phyloP scores from a whole-genome alignment of 2,113 vertebrate species.

The Lophochroa leadbeateri region DNA sequence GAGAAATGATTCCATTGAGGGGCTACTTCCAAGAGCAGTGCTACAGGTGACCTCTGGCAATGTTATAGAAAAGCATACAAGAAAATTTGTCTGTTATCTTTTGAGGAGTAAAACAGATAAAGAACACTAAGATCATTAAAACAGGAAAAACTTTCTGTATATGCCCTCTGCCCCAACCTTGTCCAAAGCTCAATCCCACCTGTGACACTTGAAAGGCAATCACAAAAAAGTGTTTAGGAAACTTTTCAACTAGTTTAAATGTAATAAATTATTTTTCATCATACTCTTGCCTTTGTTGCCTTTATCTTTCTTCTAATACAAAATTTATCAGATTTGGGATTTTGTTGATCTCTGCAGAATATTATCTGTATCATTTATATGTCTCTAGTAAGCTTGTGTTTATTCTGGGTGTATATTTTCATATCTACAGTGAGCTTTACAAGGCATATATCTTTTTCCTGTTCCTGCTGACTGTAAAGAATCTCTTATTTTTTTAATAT shows the following conservation, averaged over 20 bases:
- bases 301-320: constrained; percentile 65
- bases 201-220: constrained; percentile 17
- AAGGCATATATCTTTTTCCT: not conserved
- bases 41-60: not conserved
- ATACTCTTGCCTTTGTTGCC: constrained; percentile 29
- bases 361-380: constrained; percentile 43
- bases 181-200: not conserved
- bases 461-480: not conserved
- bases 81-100: not conserved
- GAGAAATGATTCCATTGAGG: not conserved
- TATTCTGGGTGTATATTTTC: constrained; percentile 40
- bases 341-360: constrained; percentile 55
- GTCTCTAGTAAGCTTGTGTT: constrained; percentile 20
- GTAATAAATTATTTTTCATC: constrained; percentile 13
- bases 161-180: not conserved
- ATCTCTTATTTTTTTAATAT: not conserved
- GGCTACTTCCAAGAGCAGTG: not conserved
- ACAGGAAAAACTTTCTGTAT: not conserved
- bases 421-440: not conserved
- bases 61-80: not conserved
- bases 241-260: constrained; percentile 23
- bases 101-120: not conserved
- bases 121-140: not conserved
- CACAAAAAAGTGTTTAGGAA: constrained; percentile 11
- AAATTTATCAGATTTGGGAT: constrained; percentile 62